phyloP scores from a whole-genome alignment of 2,113 vertebrate species.

The Callopanchax toddi region DNA sequence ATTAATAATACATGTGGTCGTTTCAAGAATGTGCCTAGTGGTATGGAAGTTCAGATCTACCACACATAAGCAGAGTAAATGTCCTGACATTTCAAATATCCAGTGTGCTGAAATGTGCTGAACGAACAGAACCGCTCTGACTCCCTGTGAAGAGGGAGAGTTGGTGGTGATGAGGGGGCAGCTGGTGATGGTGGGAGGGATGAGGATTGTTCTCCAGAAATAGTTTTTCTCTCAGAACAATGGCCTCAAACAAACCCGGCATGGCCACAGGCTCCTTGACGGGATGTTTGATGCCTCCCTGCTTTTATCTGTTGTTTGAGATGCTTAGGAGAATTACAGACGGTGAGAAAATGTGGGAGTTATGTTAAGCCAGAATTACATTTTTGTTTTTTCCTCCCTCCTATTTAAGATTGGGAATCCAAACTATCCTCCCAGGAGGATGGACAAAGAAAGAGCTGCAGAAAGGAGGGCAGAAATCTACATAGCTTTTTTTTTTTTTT shows the following conservation, averaged over 20 bases:
- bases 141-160: slow-evolving; percentile 53
- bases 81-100: slow-evolving; percentile 80
- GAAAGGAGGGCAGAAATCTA: slow-evolving; percentile 17
- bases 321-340: slow-evolving; percentile 42
- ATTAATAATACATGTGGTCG: slow-evolving; percentile 77
- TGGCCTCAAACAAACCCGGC: slow-evolving; percentile 48
- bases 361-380: slow-evolving; percentile 37
- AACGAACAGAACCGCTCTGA: slow-evolving; percentile 61
- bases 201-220: slow-evolving; percentile 32
- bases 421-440: slow-evolving; percentile 24
- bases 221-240: slow-evolving; percentile 43
- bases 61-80: slow-evolving; percentile 76
- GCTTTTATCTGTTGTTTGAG: slow-evolving; percentile 50
- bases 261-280: slow-evolving; percentile 39
- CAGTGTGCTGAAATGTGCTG: slow-evolving; percentile 71
- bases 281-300: slow-evolving; percentile 36
- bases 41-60: slow-evolving; percentile 67
- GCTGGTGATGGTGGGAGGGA: slow-evolving; percentile 23
- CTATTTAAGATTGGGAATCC: slow-evolving; percentile 15
- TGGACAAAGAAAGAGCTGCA: slow-evolving; percentile 2
- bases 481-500: slow-evolving; percentile 23
- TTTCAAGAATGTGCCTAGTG: slow-evolving; percentile 61
- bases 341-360: slow-evolving; percentile 33
- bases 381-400: neutral
- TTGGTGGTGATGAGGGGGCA: slow-evolving; percentile 13